phyloP scores from a whole-genome alignment of 2,888 invertebrate species.

The Lutraria lutraria region DNA sequence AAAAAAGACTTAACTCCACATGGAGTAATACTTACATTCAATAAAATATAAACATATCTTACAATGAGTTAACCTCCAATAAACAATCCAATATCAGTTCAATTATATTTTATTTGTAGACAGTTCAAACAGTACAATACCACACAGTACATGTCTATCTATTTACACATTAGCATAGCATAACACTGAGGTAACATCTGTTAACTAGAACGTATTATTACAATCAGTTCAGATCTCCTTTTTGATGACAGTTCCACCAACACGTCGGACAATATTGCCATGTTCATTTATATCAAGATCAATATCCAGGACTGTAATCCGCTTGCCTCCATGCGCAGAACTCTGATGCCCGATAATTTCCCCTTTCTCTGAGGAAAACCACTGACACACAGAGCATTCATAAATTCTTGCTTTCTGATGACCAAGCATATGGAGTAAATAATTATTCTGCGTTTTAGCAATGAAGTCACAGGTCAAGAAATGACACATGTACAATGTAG shows the following conservation, averaged over 20 bases:
- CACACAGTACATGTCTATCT: too few relatives aligned
- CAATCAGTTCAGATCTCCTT: conserved; percentile 50
- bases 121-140: too few relatives aligned
- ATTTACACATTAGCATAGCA: too few relatives aligned
- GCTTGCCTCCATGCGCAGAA: conserved; percentile 60
- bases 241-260: conserved; percentile 71
- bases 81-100: too few relatives aligned
- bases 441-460: conserved; percentile 65
- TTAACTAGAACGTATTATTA: too few relatives aligned
- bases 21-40: too few relatives aligned
- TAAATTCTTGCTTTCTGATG: conserved; percentile 71
- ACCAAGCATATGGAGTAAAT: conserved; percentile 68
- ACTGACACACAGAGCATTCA: conserved; percentile 75
- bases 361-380: conserved; percentile 65
- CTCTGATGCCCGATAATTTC: conserved; percentile 63
- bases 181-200: too few relatives aligned
- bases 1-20: too few relatives aligned
- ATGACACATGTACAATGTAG: conserved; percentile 76
- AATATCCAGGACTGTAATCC: conserved; percentile 62
- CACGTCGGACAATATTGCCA: conserved; percentile 63
- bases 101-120: too few relatives aligned
- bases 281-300: conserved; percentile 64
- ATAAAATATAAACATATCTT: too few relatives aligned
- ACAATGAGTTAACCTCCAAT: too few relatives aligned
- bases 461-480: conserved; percentile 68